Evolutionary conservation across 2,113 vertebrate species (phyloP).

Genomic region (Himantopus leucocephalus): DNA sequence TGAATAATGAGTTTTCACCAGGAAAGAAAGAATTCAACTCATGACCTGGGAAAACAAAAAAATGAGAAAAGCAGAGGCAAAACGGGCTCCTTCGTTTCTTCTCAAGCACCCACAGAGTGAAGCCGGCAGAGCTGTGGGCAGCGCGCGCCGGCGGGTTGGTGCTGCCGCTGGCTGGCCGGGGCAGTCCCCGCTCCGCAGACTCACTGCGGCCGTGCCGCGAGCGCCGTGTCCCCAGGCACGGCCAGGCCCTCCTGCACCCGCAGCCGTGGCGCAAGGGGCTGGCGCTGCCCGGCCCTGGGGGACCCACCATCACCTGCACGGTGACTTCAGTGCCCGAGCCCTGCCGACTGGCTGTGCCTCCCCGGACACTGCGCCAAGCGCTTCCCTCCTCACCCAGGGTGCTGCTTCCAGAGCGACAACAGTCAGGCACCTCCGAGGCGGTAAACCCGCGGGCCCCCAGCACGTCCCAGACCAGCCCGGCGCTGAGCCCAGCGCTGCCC

Average conservation of each 20-base stretch:
- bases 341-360: accelerated
- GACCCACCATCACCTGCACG: accelerated
- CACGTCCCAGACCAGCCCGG: accelerated
- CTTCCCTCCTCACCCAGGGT: neutral
- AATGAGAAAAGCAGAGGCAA: neutral
- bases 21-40: neutral
- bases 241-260: neutral
- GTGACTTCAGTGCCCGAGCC: neutral
- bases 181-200: neutral
- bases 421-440: neutral
- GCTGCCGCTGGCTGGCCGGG: too few relatives aligned
- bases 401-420: neutral
- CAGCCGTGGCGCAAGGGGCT: accelerated
- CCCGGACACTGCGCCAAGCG: neutral
- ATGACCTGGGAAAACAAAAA: neutral
- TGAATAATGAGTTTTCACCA: slow-evolving; percentile 1
- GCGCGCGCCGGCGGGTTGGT: too few relatives aligned
- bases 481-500: too few relatives aligned
- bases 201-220: neutral
- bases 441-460: neutral
- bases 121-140: neutral
- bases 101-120: neutral
- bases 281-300: neutral
- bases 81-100: neutral
- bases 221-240: accelerated